Evolutionary conservation across 2,113 vertebrate genomes (phyloP), one percentile per base, ranked within the genome.

Genomic region (Ameiurus melas): DNA sequence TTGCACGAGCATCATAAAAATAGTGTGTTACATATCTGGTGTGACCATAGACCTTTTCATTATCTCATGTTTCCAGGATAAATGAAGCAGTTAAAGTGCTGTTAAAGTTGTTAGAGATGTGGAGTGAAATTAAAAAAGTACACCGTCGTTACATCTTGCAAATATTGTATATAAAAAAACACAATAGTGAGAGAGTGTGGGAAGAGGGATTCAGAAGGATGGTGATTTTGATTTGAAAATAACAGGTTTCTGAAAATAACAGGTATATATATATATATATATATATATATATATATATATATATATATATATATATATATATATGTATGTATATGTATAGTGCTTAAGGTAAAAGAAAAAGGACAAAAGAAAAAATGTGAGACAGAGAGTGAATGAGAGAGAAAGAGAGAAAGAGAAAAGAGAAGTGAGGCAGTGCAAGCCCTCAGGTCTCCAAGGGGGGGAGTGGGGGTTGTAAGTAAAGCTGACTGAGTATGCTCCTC

Each of bases 401-500:
- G 43, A 86, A 20, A 71, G 68, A 88, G 53, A 78, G 66, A 85
- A 66, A 87, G 36, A 84, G 71, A 71, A 60, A 77, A 84, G 83
- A 70, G 78, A 86, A 51, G 79, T 88, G 91, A 93, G 84, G 51
- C 84, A 87, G 87, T 87, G 92, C 91, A 90, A 88, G 91, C 91
- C 90, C 77, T 85, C 4, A 80, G 95, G 96, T 98, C 97, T 97
- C 97, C 94, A 92, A 96, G 98, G 97, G 96, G 97, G 96, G 96
- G 94, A 4, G 39, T n/a, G 39, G 39, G 39, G 39, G 39, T 39
- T 96, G 95, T 95, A 94, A 97, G 97, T 97, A 96, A 97, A 96
- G 96, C 96, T 96, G 97, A 97, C 94, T 95, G 97, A 97, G 97
- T 94, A 96, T 96, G 96, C 95, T 97, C 95, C 96, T 91, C 94